Conservation (phyloP, 2,888 invertebrate species). For the Gryllus longicercus region DNA sequence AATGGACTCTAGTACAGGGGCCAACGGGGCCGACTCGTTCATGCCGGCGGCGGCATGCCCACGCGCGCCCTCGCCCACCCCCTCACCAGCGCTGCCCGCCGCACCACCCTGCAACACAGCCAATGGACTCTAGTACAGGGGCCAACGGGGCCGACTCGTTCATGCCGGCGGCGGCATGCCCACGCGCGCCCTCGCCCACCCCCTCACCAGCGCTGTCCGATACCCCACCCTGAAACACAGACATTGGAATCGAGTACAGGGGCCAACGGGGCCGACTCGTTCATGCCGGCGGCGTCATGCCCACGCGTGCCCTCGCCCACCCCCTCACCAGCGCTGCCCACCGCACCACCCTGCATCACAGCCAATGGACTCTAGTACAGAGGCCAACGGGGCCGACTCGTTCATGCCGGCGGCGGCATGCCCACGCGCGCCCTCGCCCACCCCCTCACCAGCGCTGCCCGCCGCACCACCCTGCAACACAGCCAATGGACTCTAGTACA, state of each 20-base stretch:
- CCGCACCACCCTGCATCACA: no score
- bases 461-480: no score
- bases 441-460: neutral
- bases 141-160: conserved; percentile 4
- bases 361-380: no score
- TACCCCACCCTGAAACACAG: no score
- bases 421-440: neutral
- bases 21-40: conserved; percentile 12
- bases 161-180: neutral
- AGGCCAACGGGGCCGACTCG: no score
- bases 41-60: neutral
- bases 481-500: no score
- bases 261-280: no score
- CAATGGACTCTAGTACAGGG: no score
- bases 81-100: neutral
- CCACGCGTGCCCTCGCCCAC: neutral
- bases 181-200: neutral
- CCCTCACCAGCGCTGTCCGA: neutral
- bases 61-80: neutral
- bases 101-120: no score
- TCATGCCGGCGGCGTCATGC: no score
- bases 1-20: no score
- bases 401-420: neutral
- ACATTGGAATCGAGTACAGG: no score
- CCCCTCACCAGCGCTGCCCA: neutral